These are phyloP conservation scores for Anolis sagrei DNA, from an alignment of 2,113 vertebrate genomes.

Conservation along the genomic window DNA sequence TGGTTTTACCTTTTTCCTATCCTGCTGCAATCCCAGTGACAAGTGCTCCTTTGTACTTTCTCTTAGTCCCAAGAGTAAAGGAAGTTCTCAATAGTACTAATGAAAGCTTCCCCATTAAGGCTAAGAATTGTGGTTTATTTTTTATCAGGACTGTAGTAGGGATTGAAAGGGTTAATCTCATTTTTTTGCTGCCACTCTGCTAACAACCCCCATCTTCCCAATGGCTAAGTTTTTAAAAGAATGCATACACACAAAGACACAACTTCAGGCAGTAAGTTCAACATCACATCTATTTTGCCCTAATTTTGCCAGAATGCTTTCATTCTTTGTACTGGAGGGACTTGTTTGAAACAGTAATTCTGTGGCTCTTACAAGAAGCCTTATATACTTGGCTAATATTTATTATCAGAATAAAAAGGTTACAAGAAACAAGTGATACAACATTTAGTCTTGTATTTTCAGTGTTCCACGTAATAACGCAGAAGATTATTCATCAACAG, in stretches of 20 bases:
- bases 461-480: conserved; percentile 13
- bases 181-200: not conserved
- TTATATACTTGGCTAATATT: conserved; percentile 47
- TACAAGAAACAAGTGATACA: conserved; percentile 61
- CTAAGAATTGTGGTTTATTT: not conserved
- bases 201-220: not conserved
- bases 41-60: not conserved
- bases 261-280: not conserved
- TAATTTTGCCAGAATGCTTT: conserved; percentile 34
- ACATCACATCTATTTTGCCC: not conserved
- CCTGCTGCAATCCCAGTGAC: not conserved
- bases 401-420: conserved; percentile 45
- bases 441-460: conserved; percentile 32
- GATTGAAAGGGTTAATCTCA: not conserved
- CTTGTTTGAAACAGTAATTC: conserved; percentile 57
- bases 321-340: conserved; percentile 25
- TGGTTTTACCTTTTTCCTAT: not conserved
- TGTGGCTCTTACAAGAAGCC: conserved; percentile 66
- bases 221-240: not conserved
- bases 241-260: not conserved
- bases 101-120: not conserved
- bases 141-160: too few relatives aligned
- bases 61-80: not conserved
- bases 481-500: not conserved
- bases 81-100: not conserved